Evolutionary conservation across 1,140 invertebrate genomes (phyloP).

Genomic region (Drosophila asahinai): DNA sequence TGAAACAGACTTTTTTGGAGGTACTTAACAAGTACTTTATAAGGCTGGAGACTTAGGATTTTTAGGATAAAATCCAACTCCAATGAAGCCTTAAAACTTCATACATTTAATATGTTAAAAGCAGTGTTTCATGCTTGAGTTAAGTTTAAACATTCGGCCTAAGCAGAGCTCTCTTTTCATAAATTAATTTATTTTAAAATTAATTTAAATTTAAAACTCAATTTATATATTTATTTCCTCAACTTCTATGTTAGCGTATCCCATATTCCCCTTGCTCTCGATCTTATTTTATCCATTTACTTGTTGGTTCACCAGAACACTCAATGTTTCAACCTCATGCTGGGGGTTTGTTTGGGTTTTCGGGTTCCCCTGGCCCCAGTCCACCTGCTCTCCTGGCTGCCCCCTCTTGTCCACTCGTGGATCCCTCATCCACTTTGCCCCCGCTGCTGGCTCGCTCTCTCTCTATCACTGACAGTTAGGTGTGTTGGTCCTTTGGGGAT

Average conservation of each 20-base stretch:
- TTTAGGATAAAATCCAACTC: not conserved
- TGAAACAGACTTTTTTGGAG: too few species aligned
- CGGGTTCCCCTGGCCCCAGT: constrained; percentile 29
- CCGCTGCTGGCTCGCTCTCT: constrained; percentile 2
- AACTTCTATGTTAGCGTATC: constrained; percentile 8
- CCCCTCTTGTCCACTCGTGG: not conserved
- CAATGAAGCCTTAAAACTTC: not conserved
- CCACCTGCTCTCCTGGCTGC: constrained; percentile 22
- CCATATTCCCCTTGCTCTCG: not conserved
- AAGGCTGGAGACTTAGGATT: too few species aligned
- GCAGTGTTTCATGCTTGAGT: not conserved
- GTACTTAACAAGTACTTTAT: not conserved
- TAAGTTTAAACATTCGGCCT: too few species aligned
- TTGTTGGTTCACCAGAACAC: constrained; percentile 64
- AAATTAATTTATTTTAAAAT: not conserved
- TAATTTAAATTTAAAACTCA: too few species aligned
- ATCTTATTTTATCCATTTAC: constrained; percentile 33
- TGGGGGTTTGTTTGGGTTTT: constrained; percentile 45
- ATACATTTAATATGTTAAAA: too few species aligned
- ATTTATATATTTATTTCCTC: not conserved
- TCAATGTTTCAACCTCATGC: constrained; percentile 63
- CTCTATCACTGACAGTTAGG: constrained; percentile 70
- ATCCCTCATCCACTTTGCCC: constrained; percentile 12
- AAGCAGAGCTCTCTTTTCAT: too few species aligned
- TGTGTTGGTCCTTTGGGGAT: constrained; percentile 56